Evolutionary conservation across 2,888 invertebrate species (phyloP), one percentile per base, ranked within the genome.

Genomic region (Habroteleia sp.): DNA sequence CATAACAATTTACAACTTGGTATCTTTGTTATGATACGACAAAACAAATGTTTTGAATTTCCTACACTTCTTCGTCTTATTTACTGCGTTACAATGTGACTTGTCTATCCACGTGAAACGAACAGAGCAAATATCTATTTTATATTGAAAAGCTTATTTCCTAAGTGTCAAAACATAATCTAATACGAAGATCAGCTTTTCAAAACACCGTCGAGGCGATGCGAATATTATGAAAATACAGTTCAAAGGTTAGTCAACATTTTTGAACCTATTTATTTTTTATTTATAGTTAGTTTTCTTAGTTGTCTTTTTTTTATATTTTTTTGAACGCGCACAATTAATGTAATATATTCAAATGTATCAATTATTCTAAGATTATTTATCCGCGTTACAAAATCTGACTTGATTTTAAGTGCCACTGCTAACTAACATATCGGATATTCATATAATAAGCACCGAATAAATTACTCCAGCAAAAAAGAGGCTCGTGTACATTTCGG

Each of bases 61-160:
- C 68, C 74, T 62, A 17, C 63, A 17, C 46, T 69, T 74, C 66
- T 68, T 42, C 62, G 62, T 60, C 68, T 69, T 74, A 68, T 74
- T 66, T 69, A 58, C 69, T 50, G 29, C 16, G 42, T 42, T 63
- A 56, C 74, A 63, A 58, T 62, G 52, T 20, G 60, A 52, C 37
- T 65, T 35, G 56, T 63, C 69, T 63, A 46, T 68, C 33, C 63
- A 25, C 35, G 52, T 13, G 54, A 56, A 74, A 48, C 27, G 33
- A 66, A 58, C 44, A 33, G 23, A 39, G 16, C 41, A 41, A 46
- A 42, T 50, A 74, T 56, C 68, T 74, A 62, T 74, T 68, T 68
- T 62, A 56, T 56, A 74, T 74, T 65, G 68, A 74, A 62, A 52
- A 68, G 74, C 74, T 74, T 62, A 68, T 74, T 74, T 74, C 74